phyloP scores from a whole-genome alignment of 23 tunicate species.

The Botrylloides violaceus region DNA sequence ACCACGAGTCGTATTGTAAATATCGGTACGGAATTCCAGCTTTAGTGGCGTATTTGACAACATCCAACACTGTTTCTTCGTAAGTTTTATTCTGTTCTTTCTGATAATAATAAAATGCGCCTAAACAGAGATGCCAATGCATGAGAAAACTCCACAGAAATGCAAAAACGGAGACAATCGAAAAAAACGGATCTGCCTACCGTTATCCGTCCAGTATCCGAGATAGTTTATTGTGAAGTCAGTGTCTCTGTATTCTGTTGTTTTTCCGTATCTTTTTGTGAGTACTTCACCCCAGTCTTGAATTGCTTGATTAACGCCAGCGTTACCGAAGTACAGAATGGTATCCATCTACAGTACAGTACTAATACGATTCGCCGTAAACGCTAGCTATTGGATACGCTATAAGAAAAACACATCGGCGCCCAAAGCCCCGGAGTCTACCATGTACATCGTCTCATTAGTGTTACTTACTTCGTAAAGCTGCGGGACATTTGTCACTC shows the following conservation, averaged over 20 bases:
- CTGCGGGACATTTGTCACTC: conserved; percentile 35
- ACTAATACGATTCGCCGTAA: background rate
- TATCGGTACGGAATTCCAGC: conserved; percentile 64
- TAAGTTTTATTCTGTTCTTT: conserved; percentile 72
- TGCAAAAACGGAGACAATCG: too few species aligned
- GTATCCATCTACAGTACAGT: conserved; percentile 71
- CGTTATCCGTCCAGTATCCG: conserved; percentile 90
- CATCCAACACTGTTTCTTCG: conserved; percentile 72
- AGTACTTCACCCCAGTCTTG: conserved; percentile 71
- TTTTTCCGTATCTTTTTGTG: conserved; percentile 47
- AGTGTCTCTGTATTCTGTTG: conserved; percentile 37
- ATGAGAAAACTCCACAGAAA: too few species aligned
- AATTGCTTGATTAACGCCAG: conserved; percentile 61
- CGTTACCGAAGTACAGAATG: conserved; percentile 53
- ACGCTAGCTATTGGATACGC: background rate
- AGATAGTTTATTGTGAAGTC: conserved; percentile 74
- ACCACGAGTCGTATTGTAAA: conserved; percentile 94
- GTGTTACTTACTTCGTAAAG: conserved; percentile 59
- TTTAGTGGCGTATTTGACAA: conserved; percentile 30
- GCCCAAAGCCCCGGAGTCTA: too few species aligned
- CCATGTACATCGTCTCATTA: too few species aligned
- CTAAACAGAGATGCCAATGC: conserved; percentile 13
- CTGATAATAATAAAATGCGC: conserved; percentile 88
- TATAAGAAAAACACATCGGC: too few species aligned
- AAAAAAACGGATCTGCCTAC: too few species aligned